phyloP scores from a whole-genome alignment of 2,888 invertebrate genomes.

The Cheilosia soror region DNA sequence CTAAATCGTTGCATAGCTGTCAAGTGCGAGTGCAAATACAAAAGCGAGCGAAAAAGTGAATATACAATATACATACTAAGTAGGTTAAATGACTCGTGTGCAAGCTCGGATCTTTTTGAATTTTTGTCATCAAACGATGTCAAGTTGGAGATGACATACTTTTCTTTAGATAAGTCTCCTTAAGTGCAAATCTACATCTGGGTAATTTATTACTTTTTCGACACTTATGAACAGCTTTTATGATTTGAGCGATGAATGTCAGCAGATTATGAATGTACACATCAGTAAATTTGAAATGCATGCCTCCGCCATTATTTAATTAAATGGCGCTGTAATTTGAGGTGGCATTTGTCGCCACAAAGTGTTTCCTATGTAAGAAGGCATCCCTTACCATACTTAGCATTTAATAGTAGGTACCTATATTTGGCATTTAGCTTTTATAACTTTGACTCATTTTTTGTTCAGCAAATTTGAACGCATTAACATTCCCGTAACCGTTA shows the following conservation, averaged over 20 bases:
- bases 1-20: constrained; percentile 61
- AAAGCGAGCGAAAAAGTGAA: constrained; percentile 29
- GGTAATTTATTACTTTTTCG: constrained; percentile 32
- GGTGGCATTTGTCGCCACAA: background rate
- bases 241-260: background rate
- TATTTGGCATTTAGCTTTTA: too few species aligned
- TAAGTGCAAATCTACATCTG: constrained; percentile 27
- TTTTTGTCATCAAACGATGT: constrained; percentile 32
- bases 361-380: too few species aligned
- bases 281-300: background rate
- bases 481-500: too few species aligned
- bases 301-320: background rate
- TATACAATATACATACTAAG: constrained; percentile 38
- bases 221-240: constrained; percentile 12
- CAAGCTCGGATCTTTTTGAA: background rate
- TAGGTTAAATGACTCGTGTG: constrained; percentile 51
- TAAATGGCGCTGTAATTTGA: background rate
- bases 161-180: constrained; percentile 32
- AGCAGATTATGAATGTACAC: background rate
- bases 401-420: too few species aligned
- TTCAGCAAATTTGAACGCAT: too few species aligned
- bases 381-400: too few species aligned
- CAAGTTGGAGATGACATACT: constrained; percentile 59
- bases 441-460: too few species aligned
- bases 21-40: constrained; percentile 46